Evolutionary conservation across 2,888 invertebrate genomes (phyloP).

Genomic region (Lingula anatina): DNA sequence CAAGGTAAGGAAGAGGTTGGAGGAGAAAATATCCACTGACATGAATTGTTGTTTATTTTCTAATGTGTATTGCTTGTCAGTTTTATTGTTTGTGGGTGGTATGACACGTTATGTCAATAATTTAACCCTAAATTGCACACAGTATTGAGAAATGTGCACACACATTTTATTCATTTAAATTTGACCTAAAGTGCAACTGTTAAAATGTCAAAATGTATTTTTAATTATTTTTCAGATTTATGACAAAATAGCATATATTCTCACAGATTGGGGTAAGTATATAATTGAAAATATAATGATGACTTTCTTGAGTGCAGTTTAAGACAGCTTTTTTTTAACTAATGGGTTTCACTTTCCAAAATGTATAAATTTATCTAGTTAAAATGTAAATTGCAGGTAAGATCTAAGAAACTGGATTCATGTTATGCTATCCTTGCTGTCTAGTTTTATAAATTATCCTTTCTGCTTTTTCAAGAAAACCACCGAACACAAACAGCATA

Average conservation of each 20-base stretch:
- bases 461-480: constrained; percentile 47
- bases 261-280: constrained; percentile 52
- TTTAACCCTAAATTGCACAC: background rate
- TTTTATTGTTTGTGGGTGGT: no score
- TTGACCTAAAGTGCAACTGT: background rate
- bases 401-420: no score
- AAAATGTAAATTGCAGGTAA: no score
- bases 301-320: no score
- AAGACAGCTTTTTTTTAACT: no score
- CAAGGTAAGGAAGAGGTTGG: constrained; percentile 32
- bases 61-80: no score
- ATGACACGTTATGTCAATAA: background rate
- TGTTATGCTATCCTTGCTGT: no score
- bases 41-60: no score
- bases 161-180: background rate
- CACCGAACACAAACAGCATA: constrained; percentile 54
- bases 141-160: background rate
- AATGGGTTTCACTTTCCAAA: no score
- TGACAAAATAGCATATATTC: constrained; percentile 42
- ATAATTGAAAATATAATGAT: background rate
- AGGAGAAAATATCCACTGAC: no score
- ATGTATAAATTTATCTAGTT: no score
- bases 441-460: no score
- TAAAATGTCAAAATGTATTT: background rate
- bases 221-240: constrained; percentile 41